Base-by-base conservation (phyloP, 2,797 vertebrate species). In the Rhinogobio ventralis region DNA sequence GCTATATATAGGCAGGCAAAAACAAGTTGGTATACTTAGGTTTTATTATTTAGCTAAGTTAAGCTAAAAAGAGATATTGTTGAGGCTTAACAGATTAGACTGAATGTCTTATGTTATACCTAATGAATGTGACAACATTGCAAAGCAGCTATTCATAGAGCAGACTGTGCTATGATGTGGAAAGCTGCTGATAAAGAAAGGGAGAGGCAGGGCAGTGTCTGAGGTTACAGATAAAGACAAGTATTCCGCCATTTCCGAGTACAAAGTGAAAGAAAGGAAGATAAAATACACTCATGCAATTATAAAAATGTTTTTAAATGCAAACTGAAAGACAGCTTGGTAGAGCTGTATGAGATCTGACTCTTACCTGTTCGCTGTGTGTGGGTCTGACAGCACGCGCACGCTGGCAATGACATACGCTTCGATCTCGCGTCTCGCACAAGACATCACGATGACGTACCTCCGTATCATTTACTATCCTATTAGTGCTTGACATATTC, bases 401-500 rank as follows among this genome's bases (percentile, higher is more conserved):
- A 51, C 53, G 39, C 7, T 85, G 84, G 36, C 14, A 10, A 0
- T 7, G 78, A 81, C 67, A 73, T 67, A 83, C 84, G 28, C 87
- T 88, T 60, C 51, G 87, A 79, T 15, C 73, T 4, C 81, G 85
- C 23, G 45, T 67, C 39, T 88, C 91, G 19, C 87, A 88, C 8
- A 78, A 80, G 4, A 88, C 88, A 51, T 88, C 89, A n/a, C 87
- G 87, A 42, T 86, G 68, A 23, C 66, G 60, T 76, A 36, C 42
- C 28, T 72, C 83, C 33, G 68, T 87, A 17, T 85, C 90, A 7
- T 77, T 86, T 4, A 83, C 76, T 5, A 79, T 83, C 9, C 83
- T 85, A 28, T 72, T 46, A 19, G 42, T 82, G 20, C 90, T 71
- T 0, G 93, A 92, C 94, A 95, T 95, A 45, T 88, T 88, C 23